Percentiles rank a stretch among this genome's conserved stretches.
Evolutionary conservation across 2,113 vertebrate genomes (phyloP).

Genomic region (Ranitomeya variabilis): DNA sequence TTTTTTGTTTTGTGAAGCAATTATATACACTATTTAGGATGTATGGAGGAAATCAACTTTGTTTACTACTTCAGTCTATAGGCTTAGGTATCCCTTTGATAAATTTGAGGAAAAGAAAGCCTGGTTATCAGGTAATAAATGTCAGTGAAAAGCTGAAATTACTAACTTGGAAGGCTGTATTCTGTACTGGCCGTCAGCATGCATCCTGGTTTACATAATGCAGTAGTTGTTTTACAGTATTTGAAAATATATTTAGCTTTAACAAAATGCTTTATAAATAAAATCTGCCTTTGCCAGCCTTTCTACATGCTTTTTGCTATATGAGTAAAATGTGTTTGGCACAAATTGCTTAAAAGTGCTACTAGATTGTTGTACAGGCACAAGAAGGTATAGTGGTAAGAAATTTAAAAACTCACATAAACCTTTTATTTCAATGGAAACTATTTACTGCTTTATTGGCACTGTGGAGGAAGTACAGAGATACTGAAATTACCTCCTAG

Average conservation of each 20-base stretch:
- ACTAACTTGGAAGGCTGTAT: conserved; percentile 36
- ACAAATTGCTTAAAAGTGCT: neutral
- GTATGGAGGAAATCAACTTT: conserved; percentile 50
- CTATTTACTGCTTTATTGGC: neutral
- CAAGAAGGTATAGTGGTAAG: neutral
- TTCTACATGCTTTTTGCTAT: neutral
- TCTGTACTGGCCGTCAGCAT: conserved; percentile 65
- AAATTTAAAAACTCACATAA: neutral
- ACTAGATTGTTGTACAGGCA: neutral
- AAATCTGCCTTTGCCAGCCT: neutral
- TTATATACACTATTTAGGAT: neutral
- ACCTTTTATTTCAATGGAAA: neutral
- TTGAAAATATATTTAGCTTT: neutral
- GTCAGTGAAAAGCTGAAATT: conserved; percentile 61
- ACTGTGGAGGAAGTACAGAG: neutral
- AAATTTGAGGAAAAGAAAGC: conserved; percentile 80
- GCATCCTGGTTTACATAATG: conserved; percentile 39
- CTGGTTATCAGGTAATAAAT: conserved; percentile 73
- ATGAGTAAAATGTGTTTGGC: neutral
- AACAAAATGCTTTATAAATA: neutral
- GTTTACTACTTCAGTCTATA: conserved; percentile 80
- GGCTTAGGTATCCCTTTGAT: conserved; percentile 80
- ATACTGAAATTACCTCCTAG: neutral
- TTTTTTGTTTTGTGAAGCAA: neutral
- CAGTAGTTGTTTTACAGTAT: neutral